Evolutionary conservation across 1,140 invertebrate species (phyloP).

Genomic region (Panagrolaimus sp.): DNA sequence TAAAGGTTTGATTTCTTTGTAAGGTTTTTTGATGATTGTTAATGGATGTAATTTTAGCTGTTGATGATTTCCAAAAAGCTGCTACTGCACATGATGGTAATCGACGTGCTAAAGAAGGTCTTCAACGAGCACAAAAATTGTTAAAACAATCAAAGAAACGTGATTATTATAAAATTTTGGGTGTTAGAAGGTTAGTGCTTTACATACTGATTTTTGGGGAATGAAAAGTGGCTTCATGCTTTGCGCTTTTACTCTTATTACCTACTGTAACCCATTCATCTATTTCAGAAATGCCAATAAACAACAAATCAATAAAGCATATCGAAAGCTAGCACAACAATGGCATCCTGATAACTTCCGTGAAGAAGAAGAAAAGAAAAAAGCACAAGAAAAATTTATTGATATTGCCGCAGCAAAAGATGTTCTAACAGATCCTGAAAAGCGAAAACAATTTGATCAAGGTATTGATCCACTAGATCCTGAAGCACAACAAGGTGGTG

Average conservation of each 20-base stretch:
- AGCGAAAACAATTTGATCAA: conserved; percentile 39
- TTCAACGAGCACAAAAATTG: conserved; percentile 80
- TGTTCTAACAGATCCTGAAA: conserved; percentile 70
- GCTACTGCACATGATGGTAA: conserved; percentile 75
- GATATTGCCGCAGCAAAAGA: conserved; percentile 98
- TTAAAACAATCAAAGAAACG: conserved; percentile 85
- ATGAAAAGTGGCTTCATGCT: conserved; percentile 66
- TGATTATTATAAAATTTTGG: conserved; percentile 97
- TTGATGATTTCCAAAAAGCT: conserved; percentile 78
- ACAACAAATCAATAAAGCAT: conserved; percentile 88
- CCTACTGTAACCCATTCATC: conserved; percentile 33
- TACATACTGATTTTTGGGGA: no score
- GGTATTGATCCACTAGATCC: conserved; percentile 84
- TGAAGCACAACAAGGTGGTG: conserved; percentile 65
- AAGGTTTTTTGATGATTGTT: conserved; percentile 18
- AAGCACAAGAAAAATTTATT: conserved; percentile 94
- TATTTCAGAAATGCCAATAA: conserved; percentile 71
- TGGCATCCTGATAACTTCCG: conserved; percentile 98
- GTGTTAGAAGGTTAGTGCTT: conserved; percentile 67
- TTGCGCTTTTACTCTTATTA: no score
- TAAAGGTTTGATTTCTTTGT: conserved; percentile 69
- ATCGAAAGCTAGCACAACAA: conserved; percentile 89
- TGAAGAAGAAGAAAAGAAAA: conserved; percentile 76
- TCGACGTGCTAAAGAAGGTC: conserved; percentile 78
- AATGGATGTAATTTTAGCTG: conserved; percentile 66